Evolutionary conservation across 1,140 invertebrate species (phyloP), one percentile per base, ranked within the genome.

Genomic region (Himalopsyche phryganea): DNA sequence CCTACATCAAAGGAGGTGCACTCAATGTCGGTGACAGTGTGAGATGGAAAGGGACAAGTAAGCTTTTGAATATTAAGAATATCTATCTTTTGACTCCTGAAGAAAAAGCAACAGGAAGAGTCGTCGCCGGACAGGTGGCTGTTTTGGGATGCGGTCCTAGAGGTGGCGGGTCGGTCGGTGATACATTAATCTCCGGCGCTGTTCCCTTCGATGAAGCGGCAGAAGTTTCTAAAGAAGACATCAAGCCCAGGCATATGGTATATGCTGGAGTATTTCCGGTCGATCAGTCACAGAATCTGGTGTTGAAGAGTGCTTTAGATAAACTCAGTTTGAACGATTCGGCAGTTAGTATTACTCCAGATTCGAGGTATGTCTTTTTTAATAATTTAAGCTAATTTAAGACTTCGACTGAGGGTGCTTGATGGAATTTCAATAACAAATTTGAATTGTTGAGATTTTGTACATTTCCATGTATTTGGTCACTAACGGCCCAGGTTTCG

Each of bases 311-410:
- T 69, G 92, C 96, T 32, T 87, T 99, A 41, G 91, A 95, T 50
- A 94, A 94, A 75, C 78, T 98, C 42, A 80, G 85, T 14, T 75
- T 98, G n/a, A 98, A 98, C 78, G 97, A 98, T 79, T 88, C 90
- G 45, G 94, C 92, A 67, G 94, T 98, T 1, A 82, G 81, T 14
- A 74, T 96, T 1, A 77, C 75, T 45, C 66, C 84, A 17, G 94
- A 97, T 74, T 86, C 85, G 1, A 96, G 90, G 91, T 92, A 74
- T 66, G 40, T 35, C n/a, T 35, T 35, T 6, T n/a, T 7, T 7
- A 35, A 7, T 35, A 7, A 35, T 7, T 35, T 35, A 35, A 35
- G n/a, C n/a, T n/a, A n/a, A n/a, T n/a, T n/a, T n/a, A n/a, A n/a
- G n/a, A n/a, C n/a, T n/a, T n/a, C n/a, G n/a, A n/a, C n/a, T n/a